phyloP scores from a whole-genome alignment of 2,113 vertebrate genomes.

The Caloenas nicobarica region DNA sequence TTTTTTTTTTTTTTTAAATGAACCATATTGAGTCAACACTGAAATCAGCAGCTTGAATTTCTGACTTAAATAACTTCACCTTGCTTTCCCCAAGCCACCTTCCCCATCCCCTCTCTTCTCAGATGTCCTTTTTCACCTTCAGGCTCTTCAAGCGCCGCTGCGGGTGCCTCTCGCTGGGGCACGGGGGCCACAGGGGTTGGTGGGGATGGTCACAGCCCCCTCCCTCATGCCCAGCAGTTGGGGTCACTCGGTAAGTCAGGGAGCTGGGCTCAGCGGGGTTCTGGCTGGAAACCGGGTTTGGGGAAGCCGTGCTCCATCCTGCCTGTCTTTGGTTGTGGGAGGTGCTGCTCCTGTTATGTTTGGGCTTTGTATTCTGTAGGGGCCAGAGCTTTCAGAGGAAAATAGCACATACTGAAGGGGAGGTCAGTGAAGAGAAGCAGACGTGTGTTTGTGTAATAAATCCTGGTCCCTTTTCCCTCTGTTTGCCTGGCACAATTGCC shows the following conservation, averaged over 20 bases:
- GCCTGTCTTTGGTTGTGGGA: not conserved
- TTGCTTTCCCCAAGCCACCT: not conserved
- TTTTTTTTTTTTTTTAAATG: not conserved
- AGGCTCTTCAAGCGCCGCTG: not conserved
- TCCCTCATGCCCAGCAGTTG: not conserved
- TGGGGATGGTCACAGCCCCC: not conserved
- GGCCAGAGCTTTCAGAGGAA: not conserved
- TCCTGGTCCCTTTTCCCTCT: not conserved
- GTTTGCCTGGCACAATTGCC: not conserved
- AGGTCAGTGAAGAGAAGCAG: not conserved
- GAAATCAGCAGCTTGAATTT: not conserved
- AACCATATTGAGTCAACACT: not conserved
- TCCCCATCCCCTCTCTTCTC: not conserved
- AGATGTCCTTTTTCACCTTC: not conserved
- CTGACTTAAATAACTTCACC: not conserved
- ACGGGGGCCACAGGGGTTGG: accelerated
- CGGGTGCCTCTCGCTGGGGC: accelerated
- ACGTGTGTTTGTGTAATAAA: not conserved
- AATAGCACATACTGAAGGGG: not conserved
- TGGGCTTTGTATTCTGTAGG: not conserved
- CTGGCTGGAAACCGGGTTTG: not conserved
- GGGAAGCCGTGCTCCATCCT: not conserved
- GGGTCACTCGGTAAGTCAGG: not conserved
- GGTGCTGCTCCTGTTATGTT: not conserved
- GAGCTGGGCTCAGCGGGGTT: not conserved